Base-by-base conservation (phyloP, 2,113 vertebrate genomes). In the Pipra filicauda region DNA sequence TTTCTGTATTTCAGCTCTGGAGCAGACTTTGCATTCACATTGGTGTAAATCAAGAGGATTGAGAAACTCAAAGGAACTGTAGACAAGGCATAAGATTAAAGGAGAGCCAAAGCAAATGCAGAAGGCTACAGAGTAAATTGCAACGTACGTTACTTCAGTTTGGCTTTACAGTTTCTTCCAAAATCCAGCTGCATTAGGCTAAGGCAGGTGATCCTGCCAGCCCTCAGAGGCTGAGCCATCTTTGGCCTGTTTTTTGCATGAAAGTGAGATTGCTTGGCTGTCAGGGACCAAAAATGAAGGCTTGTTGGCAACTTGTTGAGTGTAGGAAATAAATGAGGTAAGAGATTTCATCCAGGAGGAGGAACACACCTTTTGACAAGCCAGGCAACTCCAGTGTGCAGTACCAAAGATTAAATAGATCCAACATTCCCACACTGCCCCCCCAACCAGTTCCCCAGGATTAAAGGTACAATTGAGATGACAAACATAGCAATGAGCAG, bases 101-200 rank as follows among this genome's bases (percentile, higher is more conserved):
- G 23, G 30, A 51, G 43, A 69, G 35, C 12, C 15, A 64, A n/a
- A 90, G 61, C 28, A 41, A 57, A 46, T 48, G 41, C 39, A 59
- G 59, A 49, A 71, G 20, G 18, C 49, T 41, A 41, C 6, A 44
- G 37, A 69, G 31, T 43, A 46, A 89, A 86, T 87, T n/a, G 12
- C 51, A 84, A 8, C 0, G 0, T 16, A 4, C 15, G 4, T 22
- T 61, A 21, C 10, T 71, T 62, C 43, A n/a, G 0, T 43, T 54
- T 15, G 4, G 28, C 37, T 84, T 93, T 81, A 27, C 9, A 31
- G 24, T 46, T 62, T 57, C 35, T 75, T 74, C 77, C 35, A 14
- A 93, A 84, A 52, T 55, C 46, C 82, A 46, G 17, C 48, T 71
- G 33, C 75, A 54, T 18, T 9, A 57, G 57, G 35, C 66, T 44